Percentiles rank a stretch among this genome's conserved stretches.
Evolutionary conservation across 2,113 vertebrate genomes (phyloP).

Genomic region (Bagarius yarrelli): DNA sequence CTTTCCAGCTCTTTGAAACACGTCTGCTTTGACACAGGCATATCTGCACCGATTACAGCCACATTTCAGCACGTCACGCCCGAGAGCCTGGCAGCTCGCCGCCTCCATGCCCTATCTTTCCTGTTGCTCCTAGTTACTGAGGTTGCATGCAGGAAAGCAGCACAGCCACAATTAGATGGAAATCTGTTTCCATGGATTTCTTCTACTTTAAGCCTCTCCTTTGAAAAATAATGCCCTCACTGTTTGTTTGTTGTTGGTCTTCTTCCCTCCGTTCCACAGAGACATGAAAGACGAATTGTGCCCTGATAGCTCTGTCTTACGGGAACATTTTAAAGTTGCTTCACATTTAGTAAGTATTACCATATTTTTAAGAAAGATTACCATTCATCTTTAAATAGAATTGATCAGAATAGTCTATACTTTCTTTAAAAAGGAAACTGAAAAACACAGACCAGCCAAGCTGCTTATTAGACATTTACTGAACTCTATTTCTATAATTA

Average conservation of each 20-base stretch:
- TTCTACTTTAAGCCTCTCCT: slow-evolving; percentile 54
- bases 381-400: slow-evolving; percentile 68
- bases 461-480: slow-evolving; percentile 43
- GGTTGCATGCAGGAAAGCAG: slow-evolving; percentile 63
- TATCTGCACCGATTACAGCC: slow-evolving; percentile 59
- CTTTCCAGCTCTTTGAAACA: slow-evolving; percentile 55
- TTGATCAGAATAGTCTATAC: slow-evolving; percentile 44
- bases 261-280: slow-evolving; percentile 40
- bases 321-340: slow-evolving; percentile 61
- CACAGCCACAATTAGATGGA: slow-evolving; percentile 73
- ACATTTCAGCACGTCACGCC: slow-evolving; percentile 66
- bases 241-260: slow-evolving; percentile 71
- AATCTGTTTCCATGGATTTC: slow-evolving; percentile 75
- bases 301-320: slow-evolving; percentile 57
- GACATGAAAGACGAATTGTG: slow-evolving; percentile 69
- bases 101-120: slow-evolving; percentile 58
- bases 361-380: slow-evolving; percentile 57
- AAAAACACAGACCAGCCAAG: slow-evolving; percentile 35
- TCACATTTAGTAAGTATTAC: slow-evolving; percentile 58
- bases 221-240: slow-evolving; percentile 64
- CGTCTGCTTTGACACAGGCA: slow-evolving; percentile 64
- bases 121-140: slow-evolving; percentile 74
- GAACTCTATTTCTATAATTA: slow-evolving; percentile 55
- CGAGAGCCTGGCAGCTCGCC: slow-evolving; percentile 73
- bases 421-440: slow-evolving; percentile 56